Percentiles rank a stretch among this genome's conserved stretches.
Evolutionary conservation across 2,888 invertebrate species (phyloP).

Genomic region (Oegoconia quadripuncta): DNA sequence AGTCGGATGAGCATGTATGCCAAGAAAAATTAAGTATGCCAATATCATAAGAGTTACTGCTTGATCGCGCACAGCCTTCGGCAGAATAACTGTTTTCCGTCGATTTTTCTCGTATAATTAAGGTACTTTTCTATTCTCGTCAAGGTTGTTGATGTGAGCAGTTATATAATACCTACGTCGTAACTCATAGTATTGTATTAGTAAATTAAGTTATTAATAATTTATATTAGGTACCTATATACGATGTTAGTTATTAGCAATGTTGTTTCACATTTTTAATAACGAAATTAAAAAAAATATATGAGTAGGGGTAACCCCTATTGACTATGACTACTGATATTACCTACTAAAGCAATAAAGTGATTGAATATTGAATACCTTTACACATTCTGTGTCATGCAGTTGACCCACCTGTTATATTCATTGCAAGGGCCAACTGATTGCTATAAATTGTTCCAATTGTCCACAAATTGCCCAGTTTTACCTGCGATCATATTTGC

Average conservation of each 20-base stretch:
- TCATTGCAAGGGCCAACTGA: constrained; percentile 24
- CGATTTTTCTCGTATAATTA: constrained; percentile 65
- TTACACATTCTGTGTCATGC: too few species aligned
- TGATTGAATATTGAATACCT: too few species aligned
- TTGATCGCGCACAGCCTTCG: constrained; percentile 72
- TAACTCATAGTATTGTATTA: too few species aligned
- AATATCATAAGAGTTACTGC: constrained; percentile 66
- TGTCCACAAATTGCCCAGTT: constrained; percentile 44
- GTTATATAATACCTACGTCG: constrained; percentile 5
- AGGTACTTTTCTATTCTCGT: constrained; percentile 57
- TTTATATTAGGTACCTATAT: too few species aligned
- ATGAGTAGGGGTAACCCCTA: too few species aligned
- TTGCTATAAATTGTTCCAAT: constrained; percentile 48
- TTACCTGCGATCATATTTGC: constrained; percentile 25
- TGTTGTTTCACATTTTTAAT: too few species aligned
- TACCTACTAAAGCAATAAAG: too few species aligned
- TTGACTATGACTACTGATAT: too few species aligned
- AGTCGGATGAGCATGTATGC: constrained; percentile 66
- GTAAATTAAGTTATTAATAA: too few species aligned
- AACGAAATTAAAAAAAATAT: too few species aligned
- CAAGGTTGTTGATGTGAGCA: constrained; percentile 54
- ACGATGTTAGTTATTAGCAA: too few species aligned
- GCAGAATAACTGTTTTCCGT: constrained; percentile 64
- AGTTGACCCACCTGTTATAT: constrained; percentile 30
- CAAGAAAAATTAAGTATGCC: constrained; percentile 74